Evolutionary conservation across 2,797 vertebrate species (phyloP).

Genomic region (Chromobotia macracanthus): DNA sequence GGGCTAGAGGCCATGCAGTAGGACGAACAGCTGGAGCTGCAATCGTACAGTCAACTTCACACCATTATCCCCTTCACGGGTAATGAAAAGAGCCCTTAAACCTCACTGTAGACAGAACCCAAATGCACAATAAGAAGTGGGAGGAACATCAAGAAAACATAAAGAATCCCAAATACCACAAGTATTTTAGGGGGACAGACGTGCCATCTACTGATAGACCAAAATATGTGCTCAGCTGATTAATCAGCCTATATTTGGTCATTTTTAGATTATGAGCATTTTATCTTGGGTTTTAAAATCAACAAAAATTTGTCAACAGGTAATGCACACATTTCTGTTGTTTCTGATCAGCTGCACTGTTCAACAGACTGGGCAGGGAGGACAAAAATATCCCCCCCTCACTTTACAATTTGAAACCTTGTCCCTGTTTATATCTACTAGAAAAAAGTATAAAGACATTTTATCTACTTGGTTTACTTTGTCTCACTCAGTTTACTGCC

Average conservation of each 20-base stretch:
- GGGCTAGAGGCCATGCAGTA: slow-evolving; percentile 40
- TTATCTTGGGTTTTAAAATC: too few species aligned
- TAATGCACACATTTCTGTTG: too few species aligned
- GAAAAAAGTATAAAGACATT: not conserved
- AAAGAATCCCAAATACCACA: not conserved
- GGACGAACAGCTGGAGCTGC: slow-evolving; percentile 19
- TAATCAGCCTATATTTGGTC: too few species aligned
- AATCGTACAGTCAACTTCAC: slow-evolving; percentile 36
- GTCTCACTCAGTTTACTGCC: not conserved
- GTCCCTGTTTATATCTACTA: not conserved
- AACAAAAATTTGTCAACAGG: too few species aligned
- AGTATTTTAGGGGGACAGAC: not conserved
- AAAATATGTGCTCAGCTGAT: too few species aligned
- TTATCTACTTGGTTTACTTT: not conserved
- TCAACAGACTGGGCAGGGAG: too few species aligned
- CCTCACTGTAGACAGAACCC: slow-evolving; percentile 14
- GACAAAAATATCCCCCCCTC: not conserved
- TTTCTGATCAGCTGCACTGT: too few species aligned
- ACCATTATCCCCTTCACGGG: slow-evolving; percentile 15
- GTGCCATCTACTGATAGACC: too few species aligned
- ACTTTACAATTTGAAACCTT: not conserved
- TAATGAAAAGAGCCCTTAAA: slow-evolving; percentile 48
- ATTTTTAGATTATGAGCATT: too few species aligned
- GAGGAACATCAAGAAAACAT: not conserved
- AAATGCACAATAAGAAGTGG: slow-evolving; percentile 22